These are phyloP conservation scores for Chaenogobius annularis DNA, from an alignment of 2,113 vertebrate genomes.

Conservation along the genomic window DNA sequence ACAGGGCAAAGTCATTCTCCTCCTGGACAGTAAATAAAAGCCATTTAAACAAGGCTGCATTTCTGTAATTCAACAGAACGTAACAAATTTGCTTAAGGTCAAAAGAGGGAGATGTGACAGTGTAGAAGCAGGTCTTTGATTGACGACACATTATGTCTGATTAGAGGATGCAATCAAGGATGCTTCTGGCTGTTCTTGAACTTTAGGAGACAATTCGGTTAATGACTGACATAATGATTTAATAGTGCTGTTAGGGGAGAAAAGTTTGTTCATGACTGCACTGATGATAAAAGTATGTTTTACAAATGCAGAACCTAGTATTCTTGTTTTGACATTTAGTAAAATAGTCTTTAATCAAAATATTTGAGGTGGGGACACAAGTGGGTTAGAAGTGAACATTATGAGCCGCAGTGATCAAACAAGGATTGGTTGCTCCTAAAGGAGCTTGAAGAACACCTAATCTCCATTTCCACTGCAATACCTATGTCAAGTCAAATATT, in stretches of 20 bases:
- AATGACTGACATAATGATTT: slow-evolving; percentile 28
- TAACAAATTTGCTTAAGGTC: not conserved
- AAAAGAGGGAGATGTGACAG: not conserved
- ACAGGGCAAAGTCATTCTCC: slow-evolving; percentile 40
- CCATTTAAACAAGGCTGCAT: not conserved
- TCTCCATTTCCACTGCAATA: not conserved
- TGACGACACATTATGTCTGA: slow-evolving; percentile 11
- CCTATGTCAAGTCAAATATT: not conserved
- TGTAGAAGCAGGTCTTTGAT: not conserved
- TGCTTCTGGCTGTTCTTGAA: slow-evolving; percentile 25
- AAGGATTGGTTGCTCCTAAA: slow-evolving; percentile 23
- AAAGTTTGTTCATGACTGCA: slow-evolving; percentile 8
- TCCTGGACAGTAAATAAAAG: slow-evolving; percentile 17
- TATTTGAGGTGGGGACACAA: not conserved
- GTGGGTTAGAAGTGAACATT: not conserved
- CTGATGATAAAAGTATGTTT: slow-evolving; percentile 1
- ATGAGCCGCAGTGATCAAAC: not conserved
- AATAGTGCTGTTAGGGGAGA: slow-evolving; percentile 16
- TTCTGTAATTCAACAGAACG: not conserved
- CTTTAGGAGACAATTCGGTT: slow-evolving; percentile 30
- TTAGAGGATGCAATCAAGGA: slow-evolving; percentile 25
- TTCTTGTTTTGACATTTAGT: slow-evolving; percentile 8
- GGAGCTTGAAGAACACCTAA: not conserved
- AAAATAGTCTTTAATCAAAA: not conserved
- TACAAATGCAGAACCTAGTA: slow-evolving; percentile 2